These are phyloP conservation scores for Scaptomyza montana DNA, from an alignment of 1,140 invertebrate species.

Conservation along the genomic window DNA sequence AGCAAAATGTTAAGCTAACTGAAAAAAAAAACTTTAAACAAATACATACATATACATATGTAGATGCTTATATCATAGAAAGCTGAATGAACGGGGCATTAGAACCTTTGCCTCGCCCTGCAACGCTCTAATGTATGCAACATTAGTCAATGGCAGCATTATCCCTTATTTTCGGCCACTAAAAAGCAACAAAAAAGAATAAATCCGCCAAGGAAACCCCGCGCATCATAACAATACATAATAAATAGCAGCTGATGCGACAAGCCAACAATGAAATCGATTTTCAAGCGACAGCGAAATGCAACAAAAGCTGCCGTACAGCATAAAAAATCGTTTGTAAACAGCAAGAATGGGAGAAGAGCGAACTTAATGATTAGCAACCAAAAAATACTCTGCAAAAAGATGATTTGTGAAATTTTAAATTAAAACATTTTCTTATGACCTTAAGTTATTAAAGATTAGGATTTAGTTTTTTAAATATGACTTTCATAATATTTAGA, in stretches of 20 bases:
- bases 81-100: constrained; percentile 18
- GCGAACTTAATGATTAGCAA: not conserved
- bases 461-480: too few species aligned
- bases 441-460: not conserved
- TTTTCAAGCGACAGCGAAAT: constrained; percentile 43
- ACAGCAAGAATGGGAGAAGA: not conserved
- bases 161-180: not conserved
- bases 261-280: constrained; percentile 57
- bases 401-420: not conserved
- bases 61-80: constrained; percentile 10
- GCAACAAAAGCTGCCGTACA: constrained; percentile 30
- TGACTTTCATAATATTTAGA: too few species aligned
- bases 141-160: constrained; percentile 34
- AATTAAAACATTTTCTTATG: not conserved
- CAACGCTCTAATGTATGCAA: constrained; percentile 17
- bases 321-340: constrained; percentile 26
- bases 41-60: not conserved
- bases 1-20: constrained; percentile 8
- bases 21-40: constrained; percentile 6
- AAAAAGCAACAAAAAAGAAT: not conserved
- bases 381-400: not conserved
- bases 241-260: constrained; percentile 61
- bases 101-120: constrained; percentile 10
- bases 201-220: not conserved
- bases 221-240: constrained; percentile 47